Evolutionary conservation across 2,888 invertebrate genomes (phyloP), one percentile per base, ranked within the genome.

Genomic region (Andrena haemorrhoa): DNA sequence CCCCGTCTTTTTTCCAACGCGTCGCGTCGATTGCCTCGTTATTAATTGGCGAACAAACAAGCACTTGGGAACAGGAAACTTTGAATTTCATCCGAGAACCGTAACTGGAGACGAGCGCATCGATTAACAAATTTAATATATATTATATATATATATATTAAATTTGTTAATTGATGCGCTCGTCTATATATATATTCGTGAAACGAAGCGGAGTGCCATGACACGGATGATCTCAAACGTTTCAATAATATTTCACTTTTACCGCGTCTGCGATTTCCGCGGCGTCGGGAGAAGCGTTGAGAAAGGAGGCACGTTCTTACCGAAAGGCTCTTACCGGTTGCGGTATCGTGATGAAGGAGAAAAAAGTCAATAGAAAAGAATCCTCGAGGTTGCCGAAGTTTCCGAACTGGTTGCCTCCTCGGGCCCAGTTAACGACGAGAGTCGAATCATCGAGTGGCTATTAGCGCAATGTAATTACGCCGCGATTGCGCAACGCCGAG

Each of bases 371-470:
- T 64, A 76, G 63, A 35, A 63, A 64, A 61, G 33, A 71, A 63
- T 31, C 63, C 16, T 60, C 31, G 51, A 56, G 75, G 58, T 75
- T 74, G 16, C 49, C 26, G 58, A 74, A 75, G 63, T 82, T 82
- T 74, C 53, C 78, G 73, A 78, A 64, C 56, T 68, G 78, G 68
- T 78, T 78, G 53, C 72, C 61, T 26, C 35, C 41, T 29, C 53
- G 64, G 60, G 1, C 16, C n/a, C 58, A 71, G 75, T 64, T 66
- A 79, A 86, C 78, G 73, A 86, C 64, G 64, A 78, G 63, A 69
- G 69, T 76, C 60, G 71, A 86, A 80, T 84, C 83, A 84, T 84
- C 80, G 83, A 70, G 74, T 77, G 83, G 75, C 75, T 83, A 85
- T 78, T 72, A 83, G 47, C 75, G 61, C 74, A 71, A 83, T 81